phyloP scores from a whole-genome alignment of 2,888 invertebrate species.

The Lathronympha strigana region DNA sequence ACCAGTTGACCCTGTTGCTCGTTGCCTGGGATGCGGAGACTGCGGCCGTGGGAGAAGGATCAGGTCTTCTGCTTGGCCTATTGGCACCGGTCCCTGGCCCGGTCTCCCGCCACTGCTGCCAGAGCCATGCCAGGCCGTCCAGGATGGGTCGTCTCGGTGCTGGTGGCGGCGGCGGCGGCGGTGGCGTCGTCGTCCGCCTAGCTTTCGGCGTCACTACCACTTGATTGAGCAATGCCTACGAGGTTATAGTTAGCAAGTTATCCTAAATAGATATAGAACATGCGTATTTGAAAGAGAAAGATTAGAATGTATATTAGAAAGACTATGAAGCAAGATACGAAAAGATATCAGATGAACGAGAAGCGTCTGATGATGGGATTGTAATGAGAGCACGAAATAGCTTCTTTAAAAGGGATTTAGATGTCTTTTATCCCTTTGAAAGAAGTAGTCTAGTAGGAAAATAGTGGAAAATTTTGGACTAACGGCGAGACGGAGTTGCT shows the following conservation, averaged over 20 bases:
- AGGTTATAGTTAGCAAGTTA: slow-evolving; percentile 67
- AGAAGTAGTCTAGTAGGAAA: slow-evolving; percentile 43
- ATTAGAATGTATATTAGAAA: slow-evolving; percentile 44
- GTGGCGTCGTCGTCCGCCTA: slow-evolving; percentile 71
- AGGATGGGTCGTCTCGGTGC: slow-evolving; percentile 78
- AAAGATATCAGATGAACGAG: slow-evolving; percentile 40
- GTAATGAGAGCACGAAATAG: slow-evolving; percentile 28
- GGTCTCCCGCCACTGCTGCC: slow-evolving; percentile 85
- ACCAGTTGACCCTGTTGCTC: slow-evolving; percentile 72
- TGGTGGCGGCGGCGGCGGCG: slow-evolving; percentile 73
- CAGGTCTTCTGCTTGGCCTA: slow-evolving; percentile 60
- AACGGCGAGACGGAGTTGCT: slow-evolving; percentile 84
- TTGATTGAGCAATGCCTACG: slow-evolving; percentile 84
- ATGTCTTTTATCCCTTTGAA: slow-evolving; percentile 35
- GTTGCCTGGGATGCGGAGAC: slow-evolving; percentile 58
- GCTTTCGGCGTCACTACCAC: slow-evolving; percentile 83
- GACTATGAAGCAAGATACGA: slow-evolving; percentile 39
- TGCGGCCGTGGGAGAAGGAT: slow-evolving; percentile 57
- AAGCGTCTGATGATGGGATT: slow-evolving; percentile 39
- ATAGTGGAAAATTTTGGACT: slow-evolving; percentile 61
- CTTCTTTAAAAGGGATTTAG: slow-evolving; percentile 42
- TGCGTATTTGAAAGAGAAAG: slow-evolving; percentile 46
- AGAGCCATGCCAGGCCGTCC: slow-evolving; percentile 84
- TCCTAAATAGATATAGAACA: slow-evolving; percentile 48
- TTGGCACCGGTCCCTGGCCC: slow-evolving; percentile 65